Evolutionary conservation across 2,888 invertebrate species (phyloP), one percentile per base, ranked within the genome.

Genomic region (Apamea monoglypha): DNA sequence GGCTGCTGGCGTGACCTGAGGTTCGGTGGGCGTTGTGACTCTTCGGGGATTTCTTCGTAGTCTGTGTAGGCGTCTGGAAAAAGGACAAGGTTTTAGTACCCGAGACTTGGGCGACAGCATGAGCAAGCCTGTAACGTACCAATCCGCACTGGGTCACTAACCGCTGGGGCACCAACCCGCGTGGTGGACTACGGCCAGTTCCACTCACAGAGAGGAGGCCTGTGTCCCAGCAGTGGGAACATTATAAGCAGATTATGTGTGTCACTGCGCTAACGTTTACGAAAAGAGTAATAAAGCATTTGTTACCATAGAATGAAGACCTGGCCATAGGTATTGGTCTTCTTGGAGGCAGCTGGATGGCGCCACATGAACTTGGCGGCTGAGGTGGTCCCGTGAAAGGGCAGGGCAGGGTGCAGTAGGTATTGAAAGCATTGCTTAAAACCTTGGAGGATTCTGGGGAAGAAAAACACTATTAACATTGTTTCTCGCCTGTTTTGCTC

Each of bases 351-450:
- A 67, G 25, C 36, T 47, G 73, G 25, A 68, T 74, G 12, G n/a
- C 5, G 4, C 70, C 64, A 0, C 0, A 16, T 0, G 12, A 0
- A 0, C 53, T 25, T 0, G 86, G 64, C 0, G 53, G 44, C 16
- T 74, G 63, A 0, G 82, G 53, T 0, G 85, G 74, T 4, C 32
- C 29, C 74, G 61, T 81, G 32, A 87, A 74, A 0, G 85, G 87
- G 56, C 85, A 86, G 0, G 85, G 85, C 0, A 86, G 14, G 0
- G 78, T 63, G 14, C 87, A 84, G 44, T 88, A 87, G 0, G 71
- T 76, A 14, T n/a, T 76, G 25, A 78, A 74, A 0, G 87, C 50
- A 12, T 21, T 18, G 8, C 76, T 50, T 1, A n/a, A 3, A 21
- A 77, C 36, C 0, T 61, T 40, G 0, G 53, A 56, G 1, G 78